Percentiles rank a stretch among this genome's conserved stretches.
These are phyloP conservation scores for Eolophus roseicapilla DNA, from an alignment of 2,113 vertebrate genomes.

Conservation along the genomic window DNA sequence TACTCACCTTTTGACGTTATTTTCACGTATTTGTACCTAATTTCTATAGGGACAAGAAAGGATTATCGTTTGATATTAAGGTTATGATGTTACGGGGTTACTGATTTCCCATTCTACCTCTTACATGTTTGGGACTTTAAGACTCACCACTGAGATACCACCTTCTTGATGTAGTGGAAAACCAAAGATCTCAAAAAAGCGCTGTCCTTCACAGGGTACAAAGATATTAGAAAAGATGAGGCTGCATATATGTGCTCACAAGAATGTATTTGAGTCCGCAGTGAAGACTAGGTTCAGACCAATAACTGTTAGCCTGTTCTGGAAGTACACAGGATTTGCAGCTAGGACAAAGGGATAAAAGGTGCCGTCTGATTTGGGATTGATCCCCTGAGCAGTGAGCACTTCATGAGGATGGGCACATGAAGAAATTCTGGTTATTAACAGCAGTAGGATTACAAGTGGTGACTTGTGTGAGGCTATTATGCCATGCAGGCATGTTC, in stretches of 20 bases:
- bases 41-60: neutral
- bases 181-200: neutral
- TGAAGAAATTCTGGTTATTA: neutral
- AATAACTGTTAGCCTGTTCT: neutral
- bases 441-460: neutral
- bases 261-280: neutral
- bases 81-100: neutral
- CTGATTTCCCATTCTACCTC: neutral
- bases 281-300: neutral
- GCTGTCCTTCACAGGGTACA: neutral
- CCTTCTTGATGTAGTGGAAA: neutral
- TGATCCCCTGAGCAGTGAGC: neutral
- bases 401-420: neutral
- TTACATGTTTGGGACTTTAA: neutral
- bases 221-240: neutral
- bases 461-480: neutral
- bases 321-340: neutral
- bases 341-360: neutral
- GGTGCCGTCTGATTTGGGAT: neutral
- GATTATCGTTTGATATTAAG: neutral
- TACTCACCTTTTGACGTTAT: neutral
- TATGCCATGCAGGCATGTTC: accelerated
- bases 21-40: neutral
- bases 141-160: neutral
- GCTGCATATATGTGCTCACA: neutral